Conservation (phyloP, 2,113 vertebrate genomes). For the Eulemur rufifrons region DNA sequence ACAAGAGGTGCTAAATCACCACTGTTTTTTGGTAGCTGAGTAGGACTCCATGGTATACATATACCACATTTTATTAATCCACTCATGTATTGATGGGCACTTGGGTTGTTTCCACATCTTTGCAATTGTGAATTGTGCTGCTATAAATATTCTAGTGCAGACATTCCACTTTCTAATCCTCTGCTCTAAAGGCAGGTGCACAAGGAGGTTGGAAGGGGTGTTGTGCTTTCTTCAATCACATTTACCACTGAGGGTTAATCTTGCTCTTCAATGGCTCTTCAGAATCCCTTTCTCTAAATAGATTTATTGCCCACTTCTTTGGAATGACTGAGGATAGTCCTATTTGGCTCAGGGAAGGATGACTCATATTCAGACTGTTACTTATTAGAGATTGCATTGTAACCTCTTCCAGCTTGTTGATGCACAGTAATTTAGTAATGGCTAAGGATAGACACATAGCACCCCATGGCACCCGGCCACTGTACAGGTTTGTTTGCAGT, state of each 20-base stretch:
- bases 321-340: background rate
- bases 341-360: slow-evolving; percentile 40
- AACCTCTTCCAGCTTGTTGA: slow-evolving; percentile 35
- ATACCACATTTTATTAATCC: too few species aligned
- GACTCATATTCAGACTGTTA: slow-evolving; percentile 46
- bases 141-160: too few species aligned
- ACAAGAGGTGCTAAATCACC: too few species aligned
- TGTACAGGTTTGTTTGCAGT: background rate
- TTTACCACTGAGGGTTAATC: background rate
- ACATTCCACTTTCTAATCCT: background rate
- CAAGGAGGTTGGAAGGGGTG: background rate
- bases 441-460: background rate
- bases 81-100: too few species aligned
- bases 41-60: too few species aligned
- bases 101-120: too few species aligned
- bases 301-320: slow-evolving; percentile 38
- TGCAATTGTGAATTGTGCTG: too few species aligned
- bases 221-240: background rate
- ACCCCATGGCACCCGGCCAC: background rate
- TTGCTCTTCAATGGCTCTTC: background rate
- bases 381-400: background rate
- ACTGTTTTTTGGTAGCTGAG: too few species aligned
- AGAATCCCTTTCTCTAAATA: slow-evolving; percentile 5
- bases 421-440: background rate
- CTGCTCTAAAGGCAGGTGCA: background rate